phyloP scores from a whole-genome alignment of 2,797 vertebrate genomes.

The Tiaroga cobitis region DNA sequence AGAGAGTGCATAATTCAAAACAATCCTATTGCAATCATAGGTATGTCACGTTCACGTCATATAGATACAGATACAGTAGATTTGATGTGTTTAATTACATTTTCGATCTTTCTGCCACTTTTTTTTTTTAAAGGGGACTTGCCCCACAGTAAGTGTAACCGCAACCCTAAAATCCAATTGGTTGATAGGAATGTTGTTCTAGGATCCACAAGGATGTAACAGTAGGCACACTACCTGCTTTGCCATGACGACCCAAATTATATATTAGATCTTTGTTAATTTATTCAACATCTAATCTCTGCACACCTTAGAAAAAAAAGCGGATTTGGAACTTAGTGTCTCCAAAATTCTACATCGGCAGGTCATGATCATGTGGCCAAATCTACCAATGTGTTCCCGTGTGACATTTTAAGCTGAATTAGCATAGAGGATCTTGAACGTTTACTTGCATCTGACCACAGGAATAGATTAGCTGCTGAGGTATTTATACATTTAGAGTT shows the following conservation, averaged over 20 bases:
- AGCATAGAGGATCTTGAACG: slow-evolving; percentile 28
- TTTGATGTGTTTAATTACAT: background rate
- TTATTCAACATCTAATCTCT: too few species aligned
- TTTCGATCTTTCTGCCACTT: background rate
- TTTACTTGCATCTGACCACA: slow-evolving; percentile 45
- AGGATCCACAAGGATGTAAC: background rate
- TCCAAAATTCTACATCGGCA: slow-evolving; percentile 14
- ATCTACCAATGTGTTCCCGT: background rate
- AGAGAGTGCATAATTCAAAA: background rate
- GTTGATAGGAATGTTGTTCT: background rate
- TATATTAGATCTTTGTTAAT: too few species aligned
- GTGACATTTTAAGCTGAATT: slow-evolving; percentile 50
- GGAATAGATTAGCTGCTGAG: slow-evolving; percentile 47
- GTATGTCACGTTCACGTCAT: background rate
- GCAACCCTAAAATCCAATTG: background rate
- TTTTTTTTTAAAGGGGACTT: background rate
- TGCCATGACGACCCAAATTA: background rate
- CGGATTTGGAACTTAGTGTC: too few species aligned
- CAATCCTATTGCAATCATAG: background rate
- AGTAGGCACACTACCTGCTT: background rate
- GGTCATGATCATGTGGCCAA: background rate
- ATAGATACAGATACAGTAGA: background rate
- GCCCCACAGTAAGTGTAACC: too few species aligned
- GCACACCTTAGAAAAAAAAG: too few species aligned
- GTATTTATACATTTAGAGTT: slow-evolving; percentile 56